Evolutionary conservation across 2,888 invertebrate genomes (phyloP), one percentile per base, ranked within the genome.

Genomic region (Entomobrya multifasciata): DNA sequence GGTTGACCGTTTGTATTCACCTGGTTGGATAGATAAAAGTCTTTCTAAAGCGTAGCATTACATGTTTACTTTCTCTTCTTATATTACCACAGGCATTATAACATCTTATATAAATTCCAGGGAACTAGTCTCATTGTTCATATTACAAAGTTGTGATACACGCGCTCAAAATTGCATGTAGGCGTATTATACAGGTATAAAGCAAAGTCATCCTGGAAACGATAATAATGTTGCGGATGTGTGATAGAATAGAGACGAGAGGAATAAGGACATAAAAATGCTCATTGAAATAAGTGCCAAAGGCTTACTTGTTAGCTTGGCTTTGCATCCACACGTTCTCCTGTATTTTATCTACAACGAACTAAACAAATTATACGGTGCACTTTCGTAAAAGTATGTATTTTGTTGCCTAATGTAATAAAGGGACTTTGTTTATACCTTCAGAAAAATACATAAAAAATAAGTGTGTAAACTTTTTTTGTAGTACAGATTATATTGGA

Each of bases 1-100:
- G 25, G 15, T 27, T 77, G 60, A 60, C 77, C 60, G 76, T 76
- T 41, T 52, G n/a, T 20, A 70, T 70, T 47, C 70, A 70, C 70
- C 70, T 70, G 70, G 47, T 17, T 20, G 20, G 17, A 11, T 70
- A 20, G 70, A 44, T 70, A 70, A 70, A 22, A 47, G 47, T 17
- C 41, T 25, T 2, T 25, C 27, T 25, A 55, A 55, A 62, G 27
- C 20, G 47, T 44, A 17, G 36, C 15, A 22, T 11, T 41, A 47
- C 36, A 36, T n/a, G 36, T 36, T 36, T 36, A 47, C 47, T 70
- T 47, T 20, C 52, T 30, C n/a, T 27, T 25, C 60, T 20, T 60
- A 22, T 60, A 65, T 20, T 3, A 22, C 22, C 22, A 60, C 60
- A n/a, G 30, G 30, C 36, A 27, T 4, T 13, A 30, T 27, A n/a